These are phyloP conservation scores for Chanos chanos DNA, from an alignment of 2,797 vertebrate genomes.

Conservation along the genomic window DNA sequence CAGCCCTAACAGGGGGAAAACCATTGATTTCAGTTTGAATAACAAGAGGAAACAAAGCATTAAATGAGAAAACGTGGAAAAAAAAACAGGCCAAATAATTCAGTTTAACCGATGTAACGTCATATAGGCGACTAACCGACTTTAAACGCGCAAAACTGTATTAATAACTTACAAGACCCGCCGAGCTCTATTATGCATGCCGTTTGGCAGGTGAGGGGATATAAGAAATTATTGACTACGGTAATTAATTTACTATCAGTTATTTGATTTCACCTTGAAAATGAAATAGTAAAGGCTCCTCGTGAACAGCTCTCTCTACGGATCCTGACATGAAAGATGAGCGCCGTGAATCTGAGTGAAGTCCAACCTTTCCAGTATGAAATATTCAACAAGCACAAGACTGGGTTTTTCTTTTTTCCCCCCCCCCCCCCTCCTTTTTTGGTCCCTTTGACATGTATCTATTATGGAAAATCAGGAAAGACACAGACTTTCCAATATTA, in stretches of 20 bases:
- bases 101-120: constrained; percentile 16
- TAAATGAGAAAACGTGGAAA: background rate
- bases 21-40: background rate
- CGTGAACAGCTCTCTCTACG: too few species aligned
- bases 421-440: too few species aligned
- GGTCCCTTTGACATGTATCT: too few species aligned
- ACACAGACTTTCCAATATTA: too few species aligned
- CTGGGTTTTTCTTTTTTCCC: too few species aligned
- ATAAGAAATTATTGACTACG: constrained; percentile 5
- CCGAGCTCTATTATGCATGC: constrained; percentile 13
- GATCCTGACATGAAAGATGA: too few species aligned
- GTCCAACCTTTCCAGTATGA: too few species aligned
- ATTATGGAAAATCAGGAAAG: too few species aligned
- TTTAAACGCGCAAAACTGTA: background rate
- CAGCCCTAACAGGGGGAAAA: background rate
- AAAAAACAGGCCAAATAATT: constrained; percentile 10
- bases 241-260: constrained; percentile 10
- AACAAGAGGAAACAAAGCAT: background rate
- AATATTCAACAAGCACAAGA: too few species aligned
- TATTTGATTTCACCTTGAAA: constrained; percentile 5
- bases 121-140: constrained; percentile 18
- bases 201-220: constrained; percentile 1
- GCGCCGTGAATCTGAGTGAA: too few species aligned
- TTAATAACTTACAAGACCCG: constrained; percentile 3
- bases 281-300: background rate